These are phyloP conservation scores for Andrena hattorfiana DNA, from an alignment of 2,888 invertebrate species.

Conservation along the genomic window DNA sequence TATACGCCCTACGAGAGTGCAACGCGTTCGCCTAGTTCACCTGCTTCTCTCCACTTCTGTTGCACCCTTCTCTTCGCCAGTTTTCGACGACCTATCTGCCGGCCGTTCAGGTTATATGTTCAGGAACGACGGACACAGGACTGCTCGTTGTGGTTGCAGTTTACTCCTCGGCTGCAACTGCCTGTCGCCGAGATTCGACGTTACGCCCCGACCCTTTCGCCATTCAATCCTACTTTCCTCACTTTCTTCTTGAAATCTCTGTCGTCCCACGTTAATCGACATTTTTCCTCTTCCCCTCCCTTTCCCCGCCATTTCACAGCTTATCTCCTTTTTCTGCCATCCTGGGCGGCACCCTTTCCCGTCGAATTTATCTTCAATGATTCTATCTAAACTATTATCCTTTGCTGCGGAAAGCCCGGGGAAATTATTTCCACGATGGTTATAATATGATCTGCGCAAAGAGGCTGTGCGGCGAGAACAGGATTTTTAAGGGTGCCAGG, in stretches of 20 bases:
- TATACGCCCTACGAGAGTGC: conserved; percentile 39
- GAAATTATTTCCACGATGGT: too few relatives aligned
- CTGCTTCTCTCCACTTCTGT: conserved; percentile 29
- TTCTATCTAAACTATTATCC: too few relatives aligned
- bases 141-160: conserved; percentile 19
- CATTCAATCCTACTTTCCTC: neutral
- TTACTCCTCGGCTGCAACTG: conserved; percentile 20
- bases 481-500: too few relatives aligned
- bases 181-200: conserved; percentile 20
- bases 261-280: neutral
- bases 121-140: conserved; percentile 37
- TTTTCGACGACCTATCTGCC: conserved; percentile 36
- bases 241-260: neutral
- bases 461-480: too few relatives aligned
- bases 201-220: neutral
- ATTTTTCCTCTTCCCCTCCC: neutral
- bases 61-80: conserved; percentile 22
- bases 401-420: too few relatives aligned
- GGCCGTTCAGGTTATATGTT: conserved; percentile 35
- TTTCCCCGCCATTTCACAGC: neutral
- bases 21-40: conserved; percentile 19
- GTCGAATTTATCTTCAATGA: neutral
- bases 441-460: too few relatives aligned
- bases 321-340: neutral
- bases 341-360: neutral